Percentiles rank a stretch among this genome's conserved stretches.
Conservation (phyloP, 2,113 vertebrate species). For the Prunella himalayana region DNA sequence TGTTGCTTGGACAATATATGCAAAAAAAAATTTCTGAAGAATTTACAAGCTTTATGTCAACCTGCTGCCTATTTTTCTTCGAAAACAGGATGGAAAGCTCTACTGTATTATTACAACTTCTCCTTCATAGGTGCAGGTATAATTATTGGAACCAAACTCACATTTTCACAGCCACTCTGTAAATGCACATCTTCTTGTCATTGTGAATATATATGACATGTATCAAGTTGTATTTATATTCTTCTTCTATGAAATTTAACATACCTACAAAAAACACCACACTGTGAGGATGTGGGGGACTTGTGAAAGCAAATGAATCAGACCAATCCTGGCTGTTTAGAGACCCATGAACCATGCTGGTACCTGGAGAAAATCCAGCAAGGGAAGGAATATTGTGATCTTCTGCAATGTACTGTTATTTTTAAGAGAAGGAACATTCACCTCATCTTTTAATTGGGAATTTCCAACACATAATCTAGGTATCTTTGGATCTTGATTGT, state of each 20-base stretch:
- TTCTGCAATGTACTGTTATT: background rate
- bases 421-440: background rate
- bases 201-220: background rate
- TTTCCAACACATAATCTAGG: background rate
- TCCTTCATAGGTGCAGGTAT: background rate
- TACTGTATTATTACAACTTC: conserved; percentile 22
- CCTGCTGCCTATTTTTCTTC: background rate
- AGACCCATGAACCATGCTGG: background rate
- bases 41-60: background rate
- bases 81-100: background rate
- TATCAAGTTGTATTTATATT: background rate
- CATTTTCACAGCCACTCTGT: background rate
- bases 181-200: background rate
- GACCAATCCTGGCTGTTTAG: background rate
- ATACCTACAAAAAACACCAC: background rate
- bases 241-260: background rate
- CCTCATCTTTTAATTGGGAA: background rate
- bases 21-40: background rate
- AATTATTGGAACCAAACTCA: conserved; percentile 9
- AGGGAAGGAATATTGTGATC: background rate
- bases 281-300: background rate
- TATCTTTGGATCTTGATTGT: background rate
- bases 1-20: background rate
- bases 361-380: background rate
- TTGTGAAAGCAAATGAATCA: background rate